Base-by-base conservation (phyloP, 30 jellyfish, hydroid and myxozoan genomes). In the Chironex yamaguchii region DNA sequence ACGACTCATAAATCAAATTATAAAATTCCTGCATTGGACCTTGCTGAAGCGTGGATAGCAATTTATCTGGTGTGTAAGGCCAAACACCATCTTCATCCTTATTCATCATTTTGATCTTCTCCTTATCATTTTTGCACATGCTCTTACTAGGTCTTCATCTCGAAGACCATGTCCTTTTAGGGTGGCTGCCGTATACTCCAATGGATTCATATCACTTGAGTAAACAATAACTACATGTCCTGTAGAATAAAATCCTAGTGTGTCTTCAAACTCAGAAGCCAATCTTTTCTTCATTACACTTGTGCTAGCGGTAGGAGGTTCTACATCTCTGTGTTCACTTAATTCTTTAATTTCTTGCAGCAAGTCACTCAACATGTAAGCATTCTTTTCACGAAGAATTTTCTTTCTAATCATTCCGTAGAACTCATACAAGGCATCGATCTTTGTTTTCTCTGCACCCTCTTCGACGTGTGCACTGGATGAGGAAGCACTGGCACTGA, bases 121-220 rank as follows among this genome's bases (percentile, higher is more conserved):
- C 29, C 51, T 62, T 0, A 66, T 35, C 67, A 81, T 12, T 49
- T 28, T 36, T 49, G 91, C 91, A 34, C 76, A 65, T 0, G 76
- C 85, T 33, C 26, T 64, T 26, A 66, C 29, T 24, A 81, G 26
- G 33, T 81, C 69, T 3, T 81, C 76, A 66, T 81, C 91, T 12
- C 85, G 85, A 36, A 66, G 27, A 1, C 91, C 91, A 31, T 81
- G 85, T 0, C 84, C 91, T 34, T 81, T 64, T 9, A 81, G 6
- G 2, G 29, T 81, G 12, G 91, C 76, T 11, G 54, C 91, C 32
- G 85, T 65, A 51, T 81, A 81, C 13, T 81, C 85, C 20, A 62
- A 28, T 1, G 76, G 91, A 31, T 64, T 81, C 91, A 81, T 81
- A 67, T 81, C 91, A 49, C 76, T 81, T 23, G 91, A 81, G 36